Base-by-base conservation (phyloP, 2,888 invertebrate species). In the Osmoderma eremita region DNA sequence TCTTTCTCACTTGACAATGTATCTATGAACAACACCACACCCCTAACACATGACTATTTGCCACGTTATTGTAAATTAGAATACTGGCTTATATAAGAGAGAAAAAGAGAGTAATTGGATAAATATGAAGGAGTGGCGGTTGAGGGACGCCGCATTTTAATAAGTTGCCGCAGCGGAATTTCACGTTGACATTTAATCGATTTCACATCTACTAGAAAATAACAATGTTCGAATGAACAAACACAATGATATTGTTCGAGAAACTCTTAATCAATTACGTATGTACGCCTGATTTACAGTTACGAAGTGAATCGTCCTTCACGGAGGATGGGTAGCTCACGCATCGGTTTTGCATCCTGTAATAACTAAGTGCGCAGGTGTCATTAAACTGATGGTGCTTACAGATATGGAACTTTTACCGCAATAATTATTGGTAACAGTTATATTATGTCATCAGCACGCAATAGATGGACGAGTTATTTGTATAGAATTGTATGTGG, bases 171-270 rank as follows among this genome's bases (percentile, higher is more conserved):
- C 30, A 24, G 30, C 30, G 58, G 58, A 58, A 45, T 58, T 58
- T 41, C 15, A 30, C 58, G 58, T 58, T 58, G 58, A 58, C 58
- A 58, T 58, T 58, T 45, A 58, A 45, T 58, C 45, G 17, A 58
- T 58, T 58, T 30, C 17, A 30, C n/a, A 24, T 58, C 30, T 45
- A 42, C 4, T 45, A 24, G 38, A 58, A 58, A 45, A 58, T 45
- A 58, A 39, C 45, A 24, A 58, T 58, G 58, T 45, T 58, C 17
- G 45, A 56, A 48, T 18, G 10, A 48, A 30, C 30, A 10, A 30
- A 30, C 30, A 10, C 30, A 30, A 1, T 30, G 10, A 30, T 6
- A 10, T 30, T 10, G 30, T 10, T 30, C 10, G 30, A 6, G 1
- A 30, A 30, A 30, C 30, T 30, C 6, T 30, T 30, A 30, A 24